Percentiles rank a stretch among this genome's conserved stretches.
Conservation (phyloP, 2,888 invertebrate species). For the Junonia oenone region DNA sequence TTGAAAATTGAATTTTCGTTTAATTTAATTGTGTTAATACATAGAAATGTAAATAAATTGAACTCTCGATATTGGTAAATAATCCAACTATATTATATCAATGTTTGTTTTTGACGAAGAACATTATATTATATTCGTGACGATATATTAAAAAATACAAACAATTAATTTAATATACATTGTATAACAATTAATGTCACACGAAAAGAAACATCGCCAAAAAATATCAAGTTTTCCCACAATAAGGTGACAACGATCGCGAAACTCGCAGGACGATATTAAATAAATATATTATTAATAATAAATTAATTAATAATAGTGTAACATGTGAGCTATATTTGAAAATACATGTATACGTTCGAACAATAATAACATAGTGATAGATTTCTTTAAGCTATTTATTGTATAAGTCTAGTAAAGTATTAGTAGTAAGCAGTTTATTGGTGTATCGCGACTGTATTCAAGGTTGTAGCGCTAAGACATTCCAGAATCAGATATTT, state of each 20-base stretch:
- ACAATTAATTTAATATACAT: not conserved
- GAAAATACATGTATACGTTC: slow-evolving; percentile 75
- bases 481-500: slow-evolving; percentile 20
- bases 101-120: too few relatives aligned
- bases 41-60: too few relatives aligned
- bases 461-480: slow-evolving; percentile 31
- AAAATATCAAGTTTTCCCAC: not conserved
- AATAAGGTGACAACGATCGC: not conserved
- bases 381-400: slow-evolving; percentile 62
- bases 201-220: not conserved
- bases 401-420: slow-evolving; percentile 59
- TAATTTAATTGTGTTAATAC: too few relatives aligned
- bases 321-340: slow-evolving; percentile 62
- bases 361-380: slow-evolving; percentile 73
- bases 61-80: too few relatives aligned
- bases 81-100: too few relatives aligned
- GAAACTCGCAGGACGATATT: slow-evolving; percentile 3
- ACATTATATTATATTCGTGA: too few relatives aligned
- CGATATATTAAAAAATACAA: not conserved
- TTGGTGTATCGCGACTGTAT: slow-evolving; percentile 46
- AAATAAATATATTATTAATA: not conserved
- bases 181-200: not conserved
- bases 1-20: too few relatives aligned
- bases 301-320: slow-evolving; percentile 23
- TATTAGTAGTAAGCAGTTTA: slow-evolving; percentile 39